phyloP scores from a whole-genome alignment of 2,888 invertebrate species.

The Notocelia uddmanniana region DNA sequence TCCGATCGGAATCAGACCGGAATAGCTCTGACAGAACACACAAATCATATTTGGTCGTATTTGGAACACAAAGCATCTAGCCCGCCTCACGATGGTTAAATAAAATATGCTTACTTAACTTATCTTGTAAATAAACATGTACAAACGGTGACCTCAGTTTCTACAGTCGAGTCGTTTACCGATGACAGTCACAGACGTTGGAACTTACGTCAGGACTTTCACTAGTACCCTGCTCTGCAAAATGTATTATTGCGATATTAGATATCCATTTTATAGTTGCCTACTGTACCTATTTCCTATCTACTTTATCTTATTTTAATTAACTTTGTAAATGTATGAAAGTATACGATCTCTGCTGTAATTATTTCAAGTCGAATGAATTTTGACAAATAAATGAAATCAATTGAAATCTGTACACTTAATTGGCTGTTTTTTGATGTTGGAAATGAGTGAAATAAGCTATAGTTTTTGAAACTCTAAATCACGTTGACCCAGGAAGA shows the following conservation, averaged over 20 bases:
- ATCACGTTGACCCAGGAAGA: too few relatives aligned
- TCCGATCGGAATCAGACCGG: too few relatives aligned
- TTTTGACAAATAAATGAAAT: neutral
- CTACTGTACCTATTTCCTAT: neutral
- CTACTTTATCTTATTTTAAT: neutral
- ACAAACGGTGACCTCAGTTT: neutral
- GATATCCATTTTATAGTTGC: slow-evolving; percentile 5
- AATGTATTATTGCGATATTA: slow-evolving; percentile 23
- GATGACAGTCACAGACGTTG: slow-evolving; percentile 30
- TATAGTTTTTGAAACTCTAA: too few relatives aligned
- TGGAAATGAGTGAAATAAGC: too few relatives aligned
- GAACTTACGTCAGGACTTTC: slow-evolving; percentile 44
- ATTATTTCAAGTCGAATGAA: neutral
- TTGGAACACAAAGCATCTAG: too few relatives aligned
- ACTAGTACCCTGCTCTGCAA: slow-evolving; percentile 33
- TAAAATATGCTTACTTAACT: too few relatives aligned
- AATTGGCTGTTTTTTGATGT: too few relatives aligned
- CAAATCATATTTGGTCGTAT: too few relatives aligned
- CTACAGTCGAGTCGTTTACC: neutral
- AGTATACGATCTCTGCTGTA: neutral
- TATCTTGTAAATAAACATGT: neutral
- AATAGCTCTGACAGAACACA: too few relatives aligned
- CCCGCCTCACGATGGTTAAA: too few relatives aligned
- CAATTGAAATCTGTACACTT: neutral
- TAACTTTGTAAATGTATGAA: neutral